phyloP scores from a whole-genome alignment of 2,113 vertebrate species.

The Podarcis muralis region DNA sequence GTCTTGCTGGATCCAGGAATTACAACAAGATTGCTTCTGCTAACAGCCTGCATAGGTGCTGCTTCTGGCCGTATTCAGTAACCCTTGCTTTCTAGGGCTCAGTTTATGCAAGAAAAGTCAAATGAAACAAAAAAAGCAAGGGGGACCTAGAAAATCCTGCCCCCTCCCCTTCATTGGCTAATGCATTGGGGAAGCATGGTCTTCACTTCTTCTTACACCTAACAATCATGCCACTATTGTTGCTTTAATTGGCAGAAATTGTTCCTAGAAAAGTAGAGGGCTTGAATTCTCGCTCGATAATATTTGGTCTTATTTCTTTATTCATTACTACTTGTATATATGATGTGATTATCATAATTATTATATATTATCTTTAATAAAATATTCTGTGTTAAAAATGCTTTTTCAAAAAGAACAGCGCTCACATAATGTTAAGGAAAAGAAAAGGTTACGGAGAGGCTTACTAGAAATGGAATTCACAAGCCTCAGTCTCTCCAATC shows the following conservation, averaged over 20 bases:
- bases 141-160: background rate
- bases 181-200: no score
- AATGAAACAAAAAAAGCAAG: background rate
- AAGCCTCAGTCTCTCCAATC: background rate
- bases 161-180: background rate
- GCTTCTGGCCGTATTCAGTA: background rate
- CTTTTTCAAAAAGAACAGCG: no score
- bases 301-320: no score
- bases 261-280: background rate
- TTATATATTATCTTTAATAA: no score
- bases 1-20: no score
- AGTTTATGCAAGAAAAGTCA: background rate
- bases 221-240: background rate
- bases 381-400: no score
- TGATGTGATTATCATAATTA: no score
- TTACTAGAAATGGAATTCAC: background rate
- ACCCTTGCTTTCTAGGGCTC: background rate
- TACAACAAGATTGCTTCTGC: background rate
- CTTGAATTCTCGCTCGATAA: background rate
- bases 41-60: background rate
- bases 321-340: no score
- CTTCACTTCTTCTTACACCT: background rate
- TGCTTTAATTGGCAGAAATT: background rate
- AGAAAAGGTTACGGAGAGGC: background rate
- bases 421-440: background rate